Conservation (phyloP, 2,888 invertebrate species). For the Aelia acuminata region DNA sequence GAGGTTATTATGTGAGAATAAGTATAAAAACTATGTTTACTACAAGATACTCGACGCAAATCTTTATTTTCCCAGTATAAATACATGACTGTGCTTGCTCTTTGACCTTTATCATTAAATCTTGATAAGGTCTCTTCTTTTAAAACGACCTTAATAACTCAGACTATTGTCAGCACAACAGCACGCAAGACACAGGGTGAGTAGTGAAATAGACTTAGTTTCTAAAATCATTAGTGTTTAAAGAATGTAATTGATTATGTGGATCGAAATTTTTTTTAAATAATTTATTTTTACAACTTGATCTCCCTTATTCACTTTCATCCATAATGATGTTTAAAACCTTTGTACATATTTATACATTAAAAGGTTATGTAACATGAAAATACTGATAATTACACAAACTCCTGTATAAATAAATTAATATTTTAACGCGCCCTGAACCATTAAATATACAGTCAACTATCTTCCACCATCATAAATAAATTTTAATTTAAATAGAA, state of each 20-base stretch:
- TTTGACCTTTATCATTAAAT: conserved; percentile 19
- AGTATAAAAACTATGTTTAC: neutral
- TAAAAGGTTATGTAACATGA: no score
- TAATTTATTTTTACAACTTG: no score
- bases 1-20: neutral
- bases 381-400: no score
- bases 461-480: no score
- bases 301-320: no score
- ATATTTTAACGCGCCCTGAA: no score
- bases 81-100: neutral
- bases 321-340: no score
- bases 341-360: no score
- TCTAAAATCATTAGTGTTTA: neutral
- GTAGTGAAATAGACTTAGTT: neutral
- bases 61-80: neutral
- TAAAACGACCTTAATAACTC: neutral
- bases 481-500: no score
- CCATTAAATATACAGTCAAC: no score
- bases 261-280: no score
- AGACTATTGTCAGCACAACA: neutral
- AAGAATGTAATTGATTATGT: neutral
- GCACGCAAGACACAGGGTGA: neutral
- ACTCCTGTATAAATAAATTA: no score
- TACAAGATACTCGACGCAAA: neutral
- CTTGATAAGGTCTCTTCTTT: neutral